Base-by-base conservation (phyloP, 2,113 vertebrate genomes). In the Progne subis region DNA sequence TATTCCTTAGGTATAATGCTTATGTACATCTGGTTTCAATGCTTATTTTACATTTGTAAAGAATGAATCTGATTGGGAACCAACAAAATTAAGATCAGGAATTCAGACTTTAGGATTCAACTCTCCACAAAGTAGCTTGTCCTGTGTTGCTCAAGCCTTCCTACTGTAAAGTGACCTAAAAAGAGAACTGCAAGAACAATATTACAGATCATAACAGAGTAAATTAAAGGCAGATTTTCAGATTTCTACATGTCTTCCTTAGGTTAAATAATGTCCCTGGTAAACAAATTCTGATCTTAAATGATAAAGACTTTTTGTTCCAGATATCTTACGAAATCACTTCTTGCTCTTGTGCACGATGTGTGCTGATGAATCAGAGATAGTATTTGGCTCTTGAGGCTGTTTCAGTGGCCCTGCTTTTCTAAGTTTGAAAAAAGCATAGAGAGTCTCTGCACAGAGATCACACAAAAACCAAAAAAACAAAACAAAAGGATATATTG, bases 261-360 rank as follows among this genome's bases (percentile, higher is more conserved):
- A 75, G 39, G 74, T 92, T 74, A 96, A 95, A 91, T 92, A 89
- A 95, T 53, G 69, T 14, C 29, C 29, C 29, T 41, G 61, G 89
- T 85, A 91, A 80, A 83, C 82, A 81, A 88, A 87, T 95, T 96
- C 61, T 94, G 75, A 95, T 94, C 52, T 90, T 68, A 60, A 83
- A 88, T 11, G 41, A 90, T 95, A 91, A 81, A 69, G 64, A 49
- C 26, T n/a, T 47, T 78, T 93, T 89, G 39, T 85, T 74, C 64
- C 55, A 65, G 29, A 11, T 88, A 78, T 88, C 85, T 92, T 81
- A 67, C 3, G 32, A 97, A 92, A 94, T 93, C 83, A 72, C 63
- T 59, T 77, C 34, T 80, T 50, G 55, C 32, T 88, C 32, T 74
- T 50, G 55, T 87, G 61, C 37, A 6, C 11, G 4, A 37, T 79